Base-by-base conservation (phyloP, 2,888 invertebrate species). In the Leptura quadrifasciata region DNA sequence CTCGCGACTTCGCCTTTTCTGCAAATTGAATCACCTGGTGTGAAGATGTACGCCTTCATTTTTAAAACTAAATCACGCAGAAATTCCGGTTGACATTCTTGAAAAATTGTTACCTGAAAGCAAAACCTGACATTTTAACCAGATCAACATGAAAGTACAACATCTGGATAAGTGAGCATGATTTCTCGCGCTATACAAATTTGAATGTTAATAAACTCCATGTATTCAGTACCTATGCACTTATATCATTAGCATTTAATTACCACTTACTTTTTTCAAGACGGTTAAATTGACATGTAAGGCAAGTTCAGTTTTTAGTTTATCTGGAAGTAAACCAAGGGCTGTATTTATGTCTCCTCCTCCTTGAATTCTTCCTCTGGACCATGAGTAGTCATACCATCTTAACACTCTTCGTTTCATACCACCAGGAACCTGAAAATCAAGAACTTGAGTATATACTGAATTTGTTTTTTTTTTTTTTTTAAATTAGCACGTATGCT, bases 371-470 rank as follows among this genome's bases (percentile, higher is more conserved):
- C 98, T 92, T 6, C 98, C 98, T 76, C 98, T 92, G 2, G 98
- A 98, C 98, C 98, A 98, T 31, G 98, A 98, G 90, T 98, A 98
- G 90, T 98, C 98, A 90, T 98, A 98, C 98, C 98, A 98, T 8
- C 98, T 92, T 39, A 98, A 93, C 0, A 98, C 98, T 21, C 98
- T 91, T n/a, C 97, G 92, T 88, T 98, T 98, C 96, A 98, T 97
- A 18, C 97, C 97, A 52, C 96, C 95, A 6, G 98, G 98, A 27
- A 97, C 97, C 92, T 93, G 79, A 6, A 77, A 79, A 60, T 17
- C 12, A 35, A 71, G 1, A 10, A 55, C 17, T 20, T 15, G 17
- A 20, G 17, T 5, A 18, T 18, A 55, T 9, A 31, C 8, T 8
- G 27, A 31, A 31, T n/a, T n/a, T n/a, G n/a, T n/a, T n/a, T n/a